A percentile compares a stretch with the other conserved stretches of the same genome.
Conservation (phyloP, 2,113 vertebrate species). For the Elachura formosa region DNA sequence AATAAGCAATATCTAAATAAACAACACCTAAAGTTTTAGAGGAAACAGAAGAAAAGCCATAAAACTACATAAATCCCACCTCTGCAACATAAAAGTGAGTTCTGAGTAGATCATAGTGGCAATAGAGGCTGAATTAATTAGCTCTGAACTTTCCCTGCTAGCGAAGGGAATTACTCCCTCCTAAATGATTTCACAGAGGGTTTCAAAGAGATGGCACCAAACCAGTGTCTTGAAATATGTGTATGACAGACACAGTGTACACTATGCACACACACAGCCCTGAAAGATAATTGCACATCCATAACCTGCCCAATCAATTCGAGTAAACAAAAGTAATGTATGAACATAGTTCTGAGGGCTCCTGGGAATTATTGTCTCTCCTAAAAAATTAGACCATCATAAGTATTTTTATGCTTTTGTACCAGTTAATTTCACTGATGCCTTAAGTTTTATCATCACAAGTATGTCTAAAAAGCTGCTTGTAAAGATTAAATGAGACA, state of each 20-base stretch:
- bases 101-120: background rate
- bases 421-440: background rate
- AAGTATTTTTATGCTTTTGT: background rate
- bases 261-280: fast-evolving
- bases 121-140: background rate
- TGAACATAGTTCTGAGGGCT: background rate
- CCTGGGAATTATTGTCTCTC: background rate
- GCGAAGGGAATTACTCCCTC: background rate
- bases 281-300: background rate
- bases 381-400: background rate
- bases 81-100: background rate
- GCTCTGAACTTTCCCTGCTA: background rate
- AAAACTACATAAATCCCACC: background rate
- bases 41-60: background rate
- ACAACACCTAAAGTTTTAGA: background rate
- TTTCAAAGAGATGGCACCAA: background rate
- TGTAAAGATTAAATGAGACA: conserved; percentile 1
- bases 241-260: background rate
- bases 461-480: conserved; percentile 8
- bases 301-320: background rate
- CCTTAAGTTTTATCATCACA: too few relatives aligned
- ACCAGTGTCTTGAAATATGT: background rate
- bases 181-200: background rate
- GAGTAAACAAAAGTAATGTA: background rate
- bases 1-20: background rate